Percentiles rank a stretch among this genome's conserved stretches.
These are phyloP conservation scores for Malacoraja senta DNA, from an alignment of 2,797 vertebrate species.

Conservation along the genomic window DNA sequence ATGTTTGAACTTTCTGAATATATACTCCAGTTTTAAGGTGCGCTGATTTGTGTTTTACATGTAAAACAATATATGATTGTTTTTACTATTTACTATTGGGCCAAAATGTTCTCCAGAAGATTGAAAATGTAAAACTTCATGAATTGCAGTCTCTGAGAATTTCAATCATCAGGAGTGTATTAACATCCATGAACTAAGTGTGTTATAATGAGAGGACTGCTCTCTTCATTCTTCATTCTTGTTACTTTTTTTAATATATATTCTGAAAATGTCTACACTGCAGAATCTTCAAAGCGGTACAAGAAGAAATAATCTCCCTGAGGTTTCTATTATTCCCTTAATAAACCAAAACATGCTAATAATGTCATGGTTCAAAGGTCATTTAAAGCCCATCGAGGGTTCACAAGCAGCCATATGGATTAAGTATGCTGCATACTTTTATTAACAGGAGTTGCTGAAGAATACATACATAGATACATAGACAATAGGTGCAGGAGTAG, in stretches of 20 bases:
- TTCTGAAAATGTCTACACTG: neutral
- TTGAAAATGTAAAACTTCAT: neutral
- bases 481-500: too few relatives aligned
- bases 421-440: conserved; percentile 15
- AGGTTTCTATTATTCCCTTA: neutral
- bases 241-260: conserved; percentile 14
- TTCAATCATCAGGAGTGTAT: neutral
- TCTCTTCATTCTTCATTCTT: neutral
- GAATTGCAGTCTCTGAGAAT: neutral
- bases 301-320: conserved; percentile 17
- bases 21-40: neutral
- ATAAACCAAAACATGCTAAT: neutral
- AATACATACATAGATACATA: neutral
- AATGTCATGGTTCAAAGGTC: neutral
- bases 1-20: neutral
- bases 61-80: neutral
- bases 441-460: conserved; percentile 41
- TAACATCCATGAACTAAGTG: neutral
- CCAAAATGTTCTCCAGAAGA: neutral
- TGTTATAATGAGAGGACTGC: neutral
- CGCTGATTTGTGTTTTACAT: neutral
- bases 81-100: neutral
- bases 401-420: conserved; percentile 2
- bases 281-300: neutral
- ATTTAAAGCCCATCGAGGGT: neutral